These are phyloP conservation scores for Hirtodrosophila histrioides DNA, from an alignment of 2,888 invertebrate genomes.

Conservation along the genomic window DNA sequence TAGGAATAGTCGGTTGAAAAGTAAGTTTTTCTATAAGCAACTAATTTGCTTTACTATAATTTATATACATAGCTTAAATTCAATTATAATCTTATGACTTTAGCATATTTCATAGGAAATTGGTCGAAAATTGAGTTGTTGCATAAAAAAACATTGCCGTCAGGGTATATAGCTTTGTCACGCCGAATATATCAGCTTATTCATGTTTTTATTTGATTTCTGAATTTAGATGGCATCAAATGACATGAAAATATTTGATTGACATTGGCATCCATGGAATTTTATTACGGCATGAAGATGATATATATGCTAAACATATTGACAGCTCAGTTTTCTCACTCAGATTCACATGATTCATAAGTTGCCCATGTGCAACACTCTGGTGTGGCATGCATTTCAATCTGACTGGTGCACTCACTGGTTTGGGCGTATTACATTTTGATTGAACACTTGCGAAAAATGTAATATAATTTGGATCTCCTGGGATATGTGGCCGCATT, in stretches of 20 bases:
- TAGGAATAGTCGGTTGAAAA: no score
- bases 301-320: slow-evolving; percentile 30
- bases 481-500: not conserved
- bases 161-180: no score
- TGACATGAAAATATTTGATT: slow-evolving; percentile 15
- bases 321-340: slow-evolving; percentile 7
- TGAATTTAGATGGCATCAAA: not conserved
- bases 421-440: slow-evolving; percentile 6
- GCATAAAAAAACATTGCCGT: no score
- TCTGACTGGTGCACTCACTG: slow-evolving; percentile 4
- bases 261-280: slow-evolving; percentile 27
- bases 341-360: not conserved
- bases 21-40: no score
- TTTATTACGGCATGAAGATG: slow-evolving; percentile 18
- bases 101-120: no score
- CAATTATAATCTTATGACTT: no score
- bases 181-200: no score
- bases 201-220: not conserved
- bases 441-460: slow-evolving; percentile 34
- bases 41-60: no score
- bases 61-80: no score
- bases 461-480: slow-evolving; percentile 9
- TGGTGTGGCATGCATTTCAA: slow-evolving; percentile 30
- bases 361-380: not conserved
- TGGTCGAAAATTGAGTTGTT: no score